Percentiles rank a stretch among this genome's conserved stretches.
phyloP scores from a whole-genome alignment of 1,140 invertebrate genomes.

The Sogatella furcifera region DNA sequence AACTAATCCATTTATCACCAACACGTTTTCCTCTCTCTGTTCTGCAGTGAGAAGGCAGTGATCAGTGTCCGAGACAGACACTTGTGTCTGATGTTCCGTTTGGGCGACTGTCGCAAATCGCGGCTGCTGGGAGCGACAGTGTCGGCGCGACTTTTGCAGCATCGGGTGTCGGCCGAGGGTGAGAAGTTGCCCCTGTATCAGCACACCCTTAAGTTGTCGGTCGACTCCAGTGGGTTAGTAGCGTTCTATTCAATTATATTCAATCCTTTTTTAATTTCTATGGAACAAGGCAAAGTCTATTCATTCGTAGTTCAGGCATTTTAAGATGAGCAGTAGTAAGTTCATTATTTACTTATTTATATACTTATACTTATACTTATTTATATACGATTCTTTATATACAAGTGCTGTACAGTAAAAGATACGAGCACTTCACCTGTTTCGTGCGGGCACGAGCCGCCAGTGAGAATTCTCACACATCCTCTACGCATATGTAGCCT shows the following conservation, averaged over 20 bases:
- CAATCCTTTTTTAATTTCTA: no score
- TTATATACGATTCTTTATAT: no score
- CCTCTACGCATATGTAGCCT: no score
- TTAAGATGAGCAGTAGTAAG: no score
- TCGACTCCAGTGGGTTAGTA: constrained; percentile 19
- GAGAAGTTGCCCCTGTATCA: constrained; percentile 23
- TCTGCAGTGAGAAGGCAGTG: constrained; percentile 31
- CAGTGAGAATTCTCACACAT: no score
- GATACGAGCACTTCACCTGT: no score
- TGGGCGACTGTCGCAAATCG: constrained; percentile 43
- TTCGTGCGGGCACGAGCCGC: no score
- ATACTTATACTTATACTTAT: no score
- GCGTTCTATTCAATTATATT: background rate
- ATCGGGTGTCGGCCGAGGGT: constrained; percentile 24
- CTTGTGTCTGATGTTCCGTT: constrained; percentile 46
- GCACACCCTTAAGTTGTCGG: constrained; percentile 19
- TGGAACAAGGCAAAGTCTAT: no score
- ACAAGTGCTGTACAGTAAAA: no score
- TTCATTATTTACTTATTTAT: no score
- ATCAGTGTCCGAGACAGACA: constrained; percentile 37
- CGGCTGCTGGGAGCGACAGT: constrained; percentile 45
- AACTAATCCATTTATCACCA: background rate
- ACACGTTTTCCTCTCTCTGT: background rate
- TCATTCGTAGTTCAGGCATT: no score
- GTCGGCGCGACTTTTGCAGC: constrained; percentile 42